These are phyloP conservation scores for Nomada ferruginata DNA, from an alignment of 2,888 invertebrate species.

Conservation along the genomic window DNA sequence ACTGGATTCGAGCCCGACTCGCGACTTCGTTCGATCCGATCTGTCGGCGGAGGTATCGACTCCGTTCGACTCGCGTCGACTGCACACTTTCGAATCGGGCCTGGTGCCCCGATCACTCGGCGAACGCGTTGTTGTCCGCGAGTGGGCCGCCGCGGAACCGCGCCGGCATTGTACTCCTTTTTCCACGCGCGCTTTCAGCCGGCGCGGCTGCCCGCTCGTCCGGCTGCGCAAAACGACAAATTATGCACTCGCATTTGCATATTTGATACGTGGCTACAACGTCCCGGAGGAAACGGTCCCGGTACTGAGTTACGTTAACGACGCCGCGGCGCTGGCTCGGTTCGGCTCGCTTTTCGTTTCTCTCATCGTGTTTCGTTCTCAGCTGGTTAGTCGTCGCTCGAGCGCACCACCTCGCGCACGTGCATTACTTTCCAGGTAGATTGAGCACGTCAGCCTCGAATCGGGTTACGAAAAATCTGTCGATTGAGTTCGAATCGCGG, in stretches of 20 bases:
- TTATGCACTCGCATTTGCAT: constrained; percentile 78
- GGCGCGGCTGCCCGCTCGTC: constrained; percentile 31
- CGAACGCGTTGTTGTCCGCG: constrained; percentile 24
- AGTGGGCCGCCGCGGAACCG: constrained; percentile 53
- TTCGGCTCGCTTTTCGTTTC: constrained; percentile 39
- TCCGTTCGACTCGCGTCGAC: constrained; percentile 8
- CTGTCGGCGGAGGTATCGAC: not conserved
- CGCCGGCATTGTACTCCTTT: constrained; percentile 67
- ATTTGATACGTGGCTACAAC: constrained; percentile 78
- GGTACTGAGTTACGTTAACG: constrained; percentile 69
- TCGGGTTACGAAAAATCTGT: constrained; percentile 28
- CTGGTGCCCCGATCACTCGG: constrained; percentile 1
- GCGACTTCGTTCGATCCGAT: not conserved
- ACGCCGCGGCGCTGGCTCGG: constrained; percentile 29
- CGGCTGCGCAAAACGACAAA: constrained; percentile 74
- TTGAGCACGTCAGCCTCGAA: constrained; percentile 49
- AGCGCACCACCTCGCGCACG: not conserved
- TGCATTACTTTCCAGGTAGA: constrained; percentile 34
- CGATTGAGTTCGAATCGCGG: constrained; percentile 7
- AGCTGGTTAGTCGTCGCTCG: not conserved
- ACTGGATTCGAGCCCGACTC: constrained; percentile 34
- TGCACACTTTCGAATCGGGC: constrained; percentile 21
- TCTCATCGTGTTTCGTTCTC: constrained; percentile 19
- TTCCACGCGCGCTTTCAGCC: constrained; percentile 56
- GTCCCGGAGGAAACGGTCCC: constrained; percentile 66